Percentiles rank a stretch among this genome's conserved stretches.
These are phyloP conservation scores for Diaprepes abbreviatus DNA, from an alignment of 2,888 invertebrate species.

Conservation along the genomic window DNA sequence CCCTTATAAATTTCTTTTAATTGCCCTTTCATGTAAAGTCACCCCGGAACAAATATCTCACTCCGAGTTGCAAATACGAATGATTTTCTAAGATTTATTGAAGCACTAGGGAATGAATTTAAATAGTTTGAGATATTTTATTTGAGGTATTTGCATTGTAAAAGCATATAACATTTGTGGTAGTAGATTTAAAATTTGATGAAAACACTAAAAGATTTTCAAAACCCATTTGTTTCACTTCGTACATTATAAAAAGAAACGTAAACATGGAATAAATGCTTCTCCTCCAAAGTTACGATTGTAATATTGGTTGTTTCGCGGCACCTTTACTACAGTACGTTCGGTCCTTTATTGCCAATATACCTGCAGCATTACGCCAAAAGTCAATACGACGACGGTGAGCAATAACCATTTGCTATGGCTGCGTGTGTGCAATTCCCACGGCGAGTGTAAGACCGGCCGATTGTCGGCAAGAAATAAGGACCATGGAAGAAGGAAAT, in stretches of 20 bases:
- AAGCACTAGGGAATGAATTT: background rate
- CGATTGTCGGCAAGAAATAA: slow-evolving; percentile 45
- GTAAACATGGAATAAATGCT: slow-evolving; percentile 11
- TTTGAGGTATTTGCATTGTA: no score
- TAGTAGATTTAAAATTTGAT: no score
- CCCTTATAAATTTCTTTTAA: slow-evolving; percentile 68
- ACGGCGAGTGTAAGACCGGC: slow-evolving; percentile 49
- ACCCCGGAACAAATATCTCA: slow-evolving; percentile 43
- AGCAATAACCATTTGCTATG: slow-evolving; percentile 48
- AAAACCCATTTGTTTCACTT: no score
- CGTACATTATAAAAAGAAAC: slow-evolving; percentile 1
- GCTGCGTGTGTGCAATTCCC: slow-evolving; percentile 49
- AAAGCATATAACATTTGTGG: no score
- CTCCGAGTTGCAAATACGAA: slow-evolving; percentile 49
- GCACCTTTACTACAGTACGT: slow-evolving; percentile 41
- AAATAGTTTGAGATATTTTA: background rate
- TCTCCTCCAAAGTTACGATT: slow-evolving; percentile 47
- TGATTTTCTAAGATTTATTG: slow-evolving; percentile 36
- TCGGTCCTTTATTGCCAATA: slow-evolving; percentile 62
- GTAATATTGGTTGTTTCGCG: slow-evolving; percentile 33
- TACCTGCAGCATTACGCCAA: slow-evolving; percentile 65
- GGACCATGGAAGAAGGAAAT: slow-evolving; percentile 43
- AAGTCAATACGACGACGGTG: slow-evolving; percentile 63
- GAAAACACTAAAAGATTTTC: no score
- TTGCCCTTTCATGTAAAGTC: slow-evolving; percentile 65